phyloP scores from a whole-genome alignment of 2,888 invertebrate species.

The Pseudolycoriella hygida region DNA sequence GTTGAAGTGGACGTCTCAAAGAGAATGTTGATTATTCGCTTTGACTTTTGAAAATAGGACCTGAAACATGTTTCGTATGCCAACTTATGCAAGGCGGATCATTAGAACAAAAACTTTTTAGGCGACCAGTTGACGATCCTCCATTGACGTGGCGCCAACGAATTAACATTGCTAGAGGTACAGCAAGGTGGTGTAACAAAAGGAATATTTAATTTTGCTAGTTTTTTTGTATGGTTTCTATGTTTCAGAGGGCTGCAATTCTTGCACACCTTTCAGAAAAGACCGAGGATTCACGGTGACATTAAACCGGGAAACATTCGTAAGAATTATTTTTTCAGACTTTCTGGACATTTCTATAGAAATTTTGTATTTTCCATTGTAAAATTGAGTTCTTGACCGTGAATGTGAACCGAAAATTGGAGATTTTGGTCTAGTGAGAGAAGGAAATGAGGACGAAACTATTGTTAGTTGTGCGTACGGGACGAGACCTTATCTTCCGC shows the following conservation, averaged over 20 bases:
- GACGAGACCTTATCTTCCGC: slow-evolving; percentile 83
- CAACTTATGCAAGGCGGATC: slow-evolving; percentile 89
- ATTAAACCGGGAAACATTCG: slow-evolving; percentile 94
- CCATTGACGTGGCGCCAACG: slow-evolving; percentile 62
- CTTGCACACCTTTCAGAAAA: slow-evolving; percentile 59
- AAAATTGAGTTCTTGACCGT: slow-evolving; percentile 70
- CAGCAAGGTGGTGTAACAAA: slow-evolving; percentile 40
- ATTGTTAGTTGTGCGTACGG: slow-evolving; percentile 56
- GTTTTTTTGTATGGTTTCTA: slow-evolving; percentile 6
- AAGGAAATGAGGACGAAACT: slow-evolving; percentile 28
- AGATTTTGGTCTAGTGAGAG: slow-evolving; percentile 84
- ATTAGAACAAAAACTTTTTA: slow-evolving; percentile 64
- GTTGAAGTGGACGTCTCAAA: no score
- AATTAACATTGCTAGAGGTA: slow-evolving; percentile 65
- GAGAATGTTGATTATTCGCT: no score
- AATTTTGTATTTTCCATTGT: no score
- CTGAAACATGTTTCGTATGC: slow-evolving; percentile 78
- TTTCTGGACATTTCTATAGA: no score
- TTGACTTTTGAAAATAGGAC: no score
- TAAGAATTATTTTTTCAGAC: no score
- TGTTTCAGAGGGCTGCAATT: slow-evolving; percentile 64
- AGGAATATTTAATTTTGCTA: background rate
- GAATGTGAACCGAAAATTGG: slow-evolving; percentile 81
- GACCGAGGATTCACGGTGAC: slow-evolving; percentile 86
- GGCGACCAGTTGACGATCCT: slow-evolving; percentile 27